Evolutionary conservation across 2,113 vertebrate species (phyloP).

Genomic region (Tachysurus vachellii): DNA sequence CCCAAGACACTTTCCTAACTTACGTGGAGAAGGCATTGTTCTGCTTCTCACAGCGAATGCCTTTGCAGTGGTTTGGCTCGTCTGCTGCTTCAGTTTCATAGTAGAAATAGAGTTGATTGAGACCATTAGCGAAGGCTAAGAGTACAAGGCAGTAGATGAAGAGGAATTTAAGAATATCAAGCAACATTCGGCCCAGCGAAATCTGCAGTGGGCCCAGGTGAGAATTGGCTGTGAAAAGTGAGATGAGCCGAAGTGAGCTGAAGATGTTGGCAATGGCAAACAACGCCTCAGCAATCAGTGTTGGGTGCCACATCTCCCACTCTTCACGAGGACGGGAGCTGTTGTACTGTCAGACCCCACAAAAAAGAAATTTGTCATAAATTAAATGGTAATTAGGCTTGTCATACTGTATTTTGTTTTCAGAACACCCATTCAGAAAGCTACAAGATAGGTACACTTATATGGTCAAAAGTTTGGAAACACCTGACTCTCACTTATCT

Average conservation of each 20-base stretch:
- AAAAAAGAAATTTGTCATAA: not conserved
- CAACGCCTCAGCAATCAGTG: slow-evolving; percentile 84
- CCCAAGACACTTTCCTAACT: slow-evolving; percentile 19
- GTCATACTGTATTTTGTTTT: not conserved
- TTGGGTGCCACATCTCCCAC: slow-evolving; percentile 92
- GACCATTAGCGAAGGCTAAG: slow-evolving; percentile 85
- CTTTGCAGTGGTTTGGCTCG: slow-evolving; percentile 89
- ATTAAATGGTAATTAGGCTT: not conserved
- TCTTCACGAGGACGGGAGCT: slow-evolving; percentile 66
- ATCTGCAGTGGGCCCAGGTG: slow-evolving; percentile 89
- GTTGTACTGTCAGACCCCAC: slow-evolving; percentile 54
- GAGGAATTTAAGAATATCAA: slow-evolving; percentile 88
- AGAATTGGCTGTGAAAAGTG: slow-evolving; percentile 89
- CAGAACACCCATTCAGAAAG: not conserved
- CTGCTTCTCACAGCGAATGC: slow-evolving; percentile 84
- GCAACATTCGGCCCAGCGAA: slow-evolving; percentile 85
- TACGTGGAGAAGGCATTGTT: slow-evolving; percentile 75
- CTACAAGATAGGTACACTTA: not conserved
- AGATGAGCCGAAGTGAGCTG: slow-evolving; percentile 86
- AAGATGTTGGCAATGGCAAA: slow-evolving; percentile 91
- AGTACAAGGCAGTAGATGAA: slow-evolving; percentile 90
- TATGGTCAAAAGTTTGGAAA: not conserved
- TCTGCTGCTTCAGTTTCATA: slow-evolving; percentile 85
- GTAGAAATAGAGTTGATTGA: slow-evolving; percentile 90
- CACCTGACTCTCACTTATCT: not conserved